These are phyloP conservation scores for Ormyrus rosae DNA, from an alignment of 2,888 invertebrate genomes.

Conservation along the genomic window DNA sequence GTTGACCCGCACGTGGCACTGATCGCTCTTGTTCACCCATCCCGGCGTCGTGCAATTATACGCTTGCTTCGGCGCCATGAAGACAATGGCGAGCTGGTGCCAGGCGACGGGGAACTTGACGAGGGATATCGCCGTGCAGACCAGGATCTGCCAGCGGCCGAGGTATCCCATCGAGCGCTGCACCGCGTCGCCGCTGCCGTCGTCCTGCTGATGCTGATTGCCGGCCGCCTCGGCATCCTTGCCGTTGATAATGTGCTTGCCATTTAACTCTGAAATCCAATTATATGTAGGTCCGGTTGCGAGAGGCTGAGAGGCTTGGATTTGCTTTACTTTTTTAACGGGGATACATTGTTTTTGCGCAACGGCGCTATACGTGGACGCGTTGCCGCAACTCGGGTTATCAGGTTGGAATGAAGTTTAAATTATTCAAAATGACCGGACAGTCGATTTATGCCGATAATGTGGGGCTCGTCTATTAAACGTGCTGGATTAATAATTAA, in stretches of 20 bases:
- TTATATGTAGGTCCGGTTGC: neutral
- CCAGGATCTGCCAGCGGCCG: slow-evolving; percentile 86
- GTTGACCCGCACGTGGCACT: slow-evolving; percentile 72
- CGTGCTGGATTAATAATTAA: no score
- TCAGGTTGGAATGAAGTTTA: slow-evolving; percentile 9
- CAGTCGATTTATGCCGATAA: no score
- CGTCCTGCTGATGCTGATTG: slow-evolving; percentile 44
- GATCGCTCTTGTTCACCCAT: slow-evolving; percentile 65
- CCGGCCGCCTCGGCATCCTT: slow-evolving; percentile 61
- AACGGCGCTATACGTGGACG: neutral
- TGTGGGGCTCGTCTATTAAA: no score
- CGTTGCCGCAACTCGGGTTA: neutral
- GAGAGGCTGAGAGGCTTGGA: no score
- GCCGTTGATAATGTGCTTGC: slow-evolving; percentile 62
- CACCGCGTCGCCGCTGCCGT: slow-evolving; percentile 79
- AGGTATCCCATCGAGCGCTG: slow-evolving; percentile 84
- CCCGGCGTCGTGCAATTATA: slow-evolving; percentile 77
- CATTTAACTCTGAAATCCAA: slow-evolving; percentile 63
- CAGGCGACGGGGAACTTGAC: slow-evolving; percentile 88
- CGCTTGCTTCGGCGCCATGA: slow-evolving; percentile 83
- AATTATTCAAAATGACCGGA: neutral
- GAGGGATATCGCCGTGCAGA: slow-evolving; percentile 83
- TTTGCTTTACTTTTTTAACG: neutral
- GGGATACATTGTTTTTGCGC: slow-evolving; percentile 11
- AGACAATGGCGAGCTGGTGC: slow-evolving; percentile 88